Conservation (phyloP, 2,113 vertebrate species). For the Podocnemis expansa region DNA sequence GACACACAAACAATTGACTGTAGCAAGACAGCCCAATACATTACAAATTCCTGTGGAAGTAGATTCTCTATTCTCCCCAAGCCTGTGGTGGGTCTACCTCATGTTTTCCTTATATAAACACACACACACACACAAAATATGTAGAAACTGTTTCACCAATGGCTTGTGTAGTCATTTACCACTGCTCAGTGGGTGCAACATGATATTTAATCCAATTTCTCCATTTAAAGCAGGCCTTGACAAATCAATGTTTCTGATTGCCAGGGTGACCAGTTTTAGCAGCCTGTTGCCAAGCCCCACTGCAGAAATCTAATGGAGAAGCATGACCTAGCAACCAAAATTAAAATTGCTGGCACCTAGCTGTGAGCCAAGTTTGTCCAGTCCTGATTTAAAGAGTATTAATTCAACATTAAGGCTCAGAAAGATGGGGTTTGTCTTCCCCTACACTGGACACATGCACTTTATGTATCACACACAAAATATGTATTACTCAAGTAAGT, state of each 20-base stretch:
- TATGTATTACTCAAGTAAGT: no score
- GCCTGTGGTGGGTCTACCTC: no score
- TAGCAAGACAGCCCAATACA: not conserved
- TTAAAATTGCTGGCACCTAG: no score
- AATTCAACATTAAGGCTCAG: not conserved
- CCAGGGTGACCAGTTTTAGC: no score
- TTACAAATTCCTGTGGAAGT: not conserved
- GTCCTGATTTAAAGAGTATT: no score
- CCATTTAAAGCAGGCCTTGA: no score
- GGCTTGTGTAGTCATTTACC: not conserved
- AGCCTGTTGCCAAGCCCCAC: no score
- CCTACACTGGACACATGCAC: not conserved
- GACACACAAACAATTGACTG: fast-evolving
- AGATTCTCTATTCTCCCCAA: not conserved
- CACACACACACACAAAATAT: no score
- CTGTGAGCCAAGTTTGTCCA: no score
- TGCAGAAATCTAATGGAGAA: no score
- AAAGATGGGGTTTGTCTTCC: not conserved
- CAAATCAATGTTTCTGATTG: no score
- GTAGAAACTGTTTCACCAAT: not conserved
- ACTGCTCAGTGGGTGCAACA: not conserved
- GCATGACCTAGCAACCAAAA: no score
- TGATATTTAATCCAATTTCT: not conserved
- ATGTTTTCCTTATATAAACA: not conserved
- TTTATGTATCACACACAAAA: not conserved